Evolutionary conservation across 2,113 vertebrate species (phyloP), one percentile per base, ranked within the genome.

Genomic region (Lepisosteus oculatus): DNA sequence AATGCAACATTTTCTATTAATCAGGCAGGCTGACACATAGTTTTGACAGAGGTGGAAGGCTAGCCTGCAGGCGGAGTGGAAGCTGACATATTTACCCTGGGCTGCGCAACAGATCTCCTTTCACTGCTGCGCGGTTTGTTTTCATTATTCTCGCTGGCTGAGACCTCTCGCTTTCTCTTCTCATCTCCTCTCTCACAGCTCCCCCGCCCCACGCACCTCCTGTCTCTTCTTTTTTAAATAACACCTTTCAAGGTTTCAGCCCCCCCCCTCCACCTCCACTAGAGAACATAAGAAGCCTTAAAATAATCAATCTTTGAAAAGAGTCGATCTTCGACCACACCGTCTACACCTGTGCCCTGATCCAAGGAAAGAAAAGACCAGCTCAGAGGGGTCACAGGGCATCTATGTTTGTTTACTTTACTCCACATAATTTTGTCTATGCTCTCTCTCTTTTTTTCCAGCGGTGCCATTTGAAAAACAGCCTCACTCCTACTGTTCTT

Each of bases 91-190:
- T 78, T 80, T 80, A 77, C 71, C 69, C 41, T 56, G 71, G 55
- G 67, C 72, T 77, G 72, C 66, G 63, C 70, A 44, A 61, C 71
- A 68, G 75, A 80, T 79, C 76, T 66, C 67, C 77, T 80, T 83
- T 80, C 69, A 77, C 75, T 55, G 15, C 66, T 51, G 67, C 66
- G 55, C 62, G 42, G 69, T 74, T 74, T 80, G 77, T 81, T 81
- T 81, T 79, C 64, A 70, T 29, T 29, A 29, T 77, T 81, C 65
- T 62, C 77, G 41, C 42, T 65, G 70, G 47, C 64, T 59, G 64
- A 73, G 72, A 74, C 70, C 67, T 70, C 14, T 67, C 47, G 55
- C 54, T 75, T 61, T 65, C 65, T 64, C 69, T 68, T 68, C 62
- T 29, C 3, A 66, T 54, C 57, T 43, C 59, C 42, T 65, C 54